Percentiles rank a stretch among this genome's conserved stretches.
phyloP scores from a whole-genome alignment of 2,113 vertebrate genomes.

The Grammomys dolichurus region DNA sequence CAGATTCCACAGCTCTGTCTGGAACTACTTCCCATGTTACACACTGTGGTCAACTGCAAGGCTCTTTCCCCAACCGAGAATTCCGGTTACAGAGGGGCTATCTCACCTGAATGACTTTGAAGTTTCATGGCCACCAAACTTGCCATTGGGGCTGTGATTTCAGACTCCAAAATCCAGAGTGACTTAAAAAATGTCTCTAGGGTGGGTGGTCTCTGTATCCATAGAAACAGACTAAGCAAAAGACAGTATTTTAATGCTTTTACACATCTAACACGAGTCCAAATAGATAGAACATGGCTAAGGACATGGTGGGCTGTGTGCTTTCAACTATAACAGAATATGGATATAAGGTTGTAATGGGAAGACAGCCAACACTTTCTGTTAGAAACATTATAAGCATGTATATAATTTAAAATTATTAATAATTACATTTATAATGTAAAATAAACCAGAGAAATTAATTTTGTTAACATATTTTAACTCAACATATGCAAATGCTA shows the following conservation, averaged over 20 bases:
- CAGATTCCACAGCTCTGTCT: not conserved
- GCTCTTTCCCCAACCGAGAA: not conserved
- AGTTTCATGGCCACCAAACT: not conserved
- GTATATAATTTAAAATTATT: not conserved
- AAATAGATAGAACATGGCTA: not conserved
- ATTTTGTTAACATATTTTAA: constrained; percentile 51
- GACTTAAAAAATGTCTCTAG: constrained; percentile 6
- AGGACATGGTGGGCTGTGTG: not conserved
- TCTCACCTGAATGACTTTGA: not conserved
- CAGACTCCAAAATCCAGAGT: constrained; percentile 34
- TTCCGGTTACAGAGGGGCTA: fast-evolving
- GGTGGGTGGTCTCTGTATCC: not conserved
- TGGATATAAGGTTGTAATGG: not conserved
- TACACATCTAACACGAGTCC: not conserved
- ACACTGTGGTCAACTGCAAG: not conserved
- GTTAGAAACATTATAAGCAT: not conserved
- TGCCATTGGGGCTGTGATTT: not conserved
- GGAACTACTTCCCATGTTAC: not conserved
- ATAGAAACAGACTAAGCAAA: not conserved
- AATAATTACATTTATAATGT: not conserved
- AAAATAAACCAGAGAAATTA: constrained; percentile 45
- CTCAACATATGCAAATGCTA: constrained; percentile 2
- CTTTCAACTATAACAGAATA: not conserved
- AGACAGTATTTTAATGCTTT: not conserved
- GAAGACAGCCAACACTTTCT: not conserved